Conservation (phyloP, 2,888 invertebrate genomes). For the Globia sparganii region DNA sequence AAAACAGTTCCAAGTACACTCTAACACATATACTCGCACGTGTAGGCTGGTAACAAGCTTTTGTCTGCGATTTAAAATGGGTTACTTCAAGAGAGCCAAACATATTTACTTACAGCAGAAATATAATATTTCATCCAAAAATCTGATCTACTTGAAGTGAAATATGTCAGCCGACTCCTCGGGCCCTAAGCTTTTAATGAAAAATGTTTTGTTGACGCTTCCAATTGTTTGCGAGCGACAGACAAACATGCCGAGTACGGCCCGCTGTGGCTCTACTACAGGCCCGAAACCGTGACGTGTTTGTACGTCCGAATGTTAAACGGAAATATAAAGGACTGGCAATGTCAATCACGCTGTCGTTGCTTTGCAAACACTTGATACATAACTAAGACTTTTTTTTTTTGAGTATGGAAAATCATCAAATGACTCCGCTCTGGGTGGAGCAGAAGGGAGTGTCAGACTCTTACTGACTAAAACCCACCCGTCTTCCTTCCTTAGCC, state of each 20-base stretch:
- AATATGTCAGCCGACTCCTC: constrained; percentile 19
- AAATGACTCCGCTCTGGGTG: too few species aligned
- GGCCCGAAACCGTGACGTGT: background rate
- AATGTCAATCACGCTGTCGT: background rate
- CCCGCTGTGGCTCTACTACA: too few species aligned
- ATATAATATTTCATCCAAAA: constrained; percentile 6
- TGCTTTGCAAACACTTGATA: background rate
- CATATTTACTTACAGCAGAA: background rate
- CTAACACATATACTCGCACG: background rate
- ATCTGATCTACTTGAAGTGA: constrained; percentile 8
- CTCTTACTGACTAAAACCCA: too few species aligned
- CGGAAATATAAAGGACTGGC: background rate
- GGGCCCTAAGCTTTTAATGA: constrained; percentile 54
- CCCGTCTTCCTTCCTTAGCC: too few species aligned
- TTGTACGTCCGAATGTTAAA: background rate
- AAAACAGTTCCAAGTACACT: background rate
- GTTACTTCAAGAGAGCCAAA: constrained; percentile 7
- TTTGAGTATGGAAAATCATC: too few species aligned
- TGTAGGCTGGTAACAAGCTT: background rate
- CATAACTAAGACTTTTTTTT: too few species aligned
- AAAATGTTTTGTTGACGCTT: constrained; percentile 60
- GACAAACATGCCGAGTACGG: constrained; percentile 4
- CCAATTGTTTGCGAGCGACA: constrained; percentile 44
- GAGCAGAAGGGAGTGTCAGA: too few species aligned
- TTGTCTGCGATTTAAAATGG: background rate